Evolutionary conservation across 2,888 invertebrate genomes (phyloP).

Genomic region (Conchocele bisecta): DNA sequence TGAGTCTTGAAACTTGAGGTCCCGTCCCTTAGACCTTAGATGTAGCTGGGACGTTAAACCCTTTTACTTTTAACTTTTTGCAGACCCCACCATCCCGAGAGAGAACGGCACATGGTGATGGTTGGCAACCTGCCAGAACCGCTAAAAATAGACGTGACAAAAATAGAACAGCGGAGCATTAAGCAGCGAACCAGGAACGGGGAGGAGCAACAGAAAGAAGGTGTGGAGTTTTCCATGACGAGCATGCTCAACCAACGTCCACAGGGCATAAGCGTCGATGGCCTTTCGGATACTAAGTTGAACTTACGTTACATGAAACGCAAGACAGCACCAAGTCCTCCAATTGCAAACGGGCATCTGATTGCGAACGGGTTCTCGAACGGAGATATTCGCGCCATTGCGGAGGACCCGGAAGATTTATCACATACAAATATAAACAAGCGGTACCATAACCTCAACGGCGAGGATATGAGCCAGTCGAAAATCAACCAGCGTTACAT

Average conservation of each 20-base stretch:
- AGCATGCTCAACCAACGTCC: conserved; percentile 77
- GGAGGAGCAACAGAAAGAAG: conserved; percentile 50
- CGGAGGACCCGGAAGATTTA: conserved; percentile 87
- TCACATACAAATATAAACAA: conserved; percentile 94
- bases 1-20: no score
- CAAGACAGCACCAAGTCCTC: conserved; percentile 61
- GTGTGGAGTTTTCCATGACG: conserved; percentile 74
- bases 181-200: conserved; percentile 47
- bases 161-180: conserved; percentile 58
- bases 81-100: conserved; percentile 82
- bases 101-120: conserved; percentile 75
- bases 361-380: conserved; percentile 66
- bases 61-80: no score
- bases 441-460: conserved; percentile 85
- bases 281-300: conserved; percentile 79
- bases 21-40: no score
- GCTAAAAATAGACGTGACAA: conserved; percentile 64
- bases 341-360: conserved; percentile 65
- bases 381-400: conserved; percentile 64
- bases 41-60: no score
- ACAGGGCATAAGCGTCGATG: conserved; percentile 68
- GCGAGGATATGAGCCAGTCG: conserved; percentile 62
- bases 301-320: conserved; percentile 80
- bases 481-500: conserved; percentile 74
- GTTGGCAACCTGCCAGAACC: conserved; percentile 73